These are phyloP conservation scores for Porites divaricata DNA, from an alignment of 92 coral and sea anemone species.

Conservation along the genomic window DNA sequence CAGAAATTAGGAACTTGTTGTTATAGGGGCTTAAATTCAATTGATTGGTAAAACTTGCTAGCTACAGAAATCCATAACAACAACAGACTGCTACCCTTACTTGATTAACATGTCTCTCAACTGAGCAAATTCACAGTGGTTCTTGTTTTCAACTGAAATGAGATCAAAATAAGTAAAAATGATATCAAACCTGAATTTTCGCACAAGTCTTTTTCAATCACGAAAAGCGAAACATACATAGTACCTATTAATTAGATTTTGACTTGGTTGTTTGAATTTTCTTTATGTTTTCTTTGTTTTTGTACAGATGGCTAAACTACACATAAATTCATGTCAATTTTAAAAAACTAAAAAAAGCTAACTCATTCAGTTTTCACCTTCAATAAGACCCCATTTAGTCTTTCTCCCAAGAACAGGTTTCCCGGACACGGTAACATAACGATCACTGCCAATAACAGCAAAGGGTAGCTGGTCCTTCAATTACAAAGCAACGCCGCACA, in stretches of 20 bases:
- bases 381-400: constrained; percentile 96
- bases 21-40: too few species aligned
- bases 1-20: too few species aligned
- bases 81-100: constrained; percentile 52
- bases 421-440: constrained; percentile 92
- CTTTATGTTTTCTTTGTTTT: too few species aligned
- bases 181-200: too few species aligned
- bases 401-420: constrained; percentile 96
- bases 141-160: constrained; percentile 96
- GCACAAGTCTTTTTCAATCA: too few species aligned
- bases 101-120: constrained; percentile 95
- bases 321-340: not conserved
- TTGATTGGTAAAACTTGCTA: too few species aligned
- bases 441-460: constrained; percentile 98
- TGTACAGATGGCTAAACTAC: not conserved
- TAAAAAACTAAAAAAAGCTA: not conserved
- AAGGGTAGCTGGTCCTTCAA: constrained; percentile 95
- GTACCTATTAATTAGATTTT: too few species aligned
- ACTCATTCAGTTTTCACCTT: constrained; percentile 52
- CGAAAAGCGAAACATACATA: too few species aligned
- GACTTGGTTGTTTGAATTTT: too few species aligned
- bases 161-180: not conserved
- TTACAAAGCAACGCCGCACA: not conserved
- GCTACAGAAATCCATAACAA: too few species aligned
- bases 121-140: constrained; percentile 96